Evolutionary conservation across 2,113 vertebrate genomes (phyloP), one percentile per base, ranked within the genome.

Genomic region (Nicator chloris): DNA sequence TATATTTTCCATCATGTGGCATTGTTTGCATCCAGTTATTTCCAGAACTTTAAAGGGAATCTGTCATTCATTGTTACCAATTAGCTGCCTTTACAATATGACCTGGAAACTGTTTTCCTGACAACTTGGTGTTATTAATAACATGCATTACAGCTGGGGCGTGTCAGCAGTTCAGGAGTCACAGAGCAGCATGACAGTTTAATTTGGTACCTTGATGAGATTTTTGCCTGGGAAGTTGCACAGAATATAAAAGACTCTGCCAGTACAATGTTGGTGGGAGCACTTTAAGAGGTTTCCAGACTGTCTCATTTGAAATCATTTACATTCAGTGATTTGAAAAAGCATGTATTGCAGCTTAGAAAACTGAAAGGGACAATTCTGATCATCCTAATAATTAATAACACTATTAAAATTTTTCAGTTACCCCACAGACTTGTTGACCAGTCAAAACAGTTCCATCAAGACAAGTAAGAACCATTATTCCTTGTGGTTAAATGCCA

Each of bases 131-230:
- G 64, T 95, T 94, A 92, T 92, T 96, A 96, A 96, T 97, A 97
- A 96, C 82, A 86, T 93, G 82, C 88, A 95, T 89, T 94, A 96
- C 82, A 96, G 88, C 87, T 93, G 56, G 92, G 95, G 90, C 7
- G 22, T 86, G 85, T 88, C 88, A 86, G 82, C 64, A 94, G 95
- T 92, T 96, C 92, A 94, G 69, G 76, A 96, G 93, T 96, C 93
- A 95, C 88, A 88, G 71, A 92, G 82, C 56, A 83, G 92, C 92
- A 71, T 96, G 96, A 93, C 95, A 95, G 90, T 94, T 97, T 96
- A 97, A 94, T 96, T 96, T 90, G 92, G 90, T 93, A 95, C 85
- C 79, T 95, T 96, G 96, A 96, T 96, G 96, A 95, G 93, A 95
- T 88, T 95, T 92, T 93, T 96, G 68, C 68, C 65, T 84, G 76